These are phyloP conservation scores for Capreolus pygargus DNA, from an alignment of 2,113 vertebrate genomes.

Conservation along the genomic window DNA sequence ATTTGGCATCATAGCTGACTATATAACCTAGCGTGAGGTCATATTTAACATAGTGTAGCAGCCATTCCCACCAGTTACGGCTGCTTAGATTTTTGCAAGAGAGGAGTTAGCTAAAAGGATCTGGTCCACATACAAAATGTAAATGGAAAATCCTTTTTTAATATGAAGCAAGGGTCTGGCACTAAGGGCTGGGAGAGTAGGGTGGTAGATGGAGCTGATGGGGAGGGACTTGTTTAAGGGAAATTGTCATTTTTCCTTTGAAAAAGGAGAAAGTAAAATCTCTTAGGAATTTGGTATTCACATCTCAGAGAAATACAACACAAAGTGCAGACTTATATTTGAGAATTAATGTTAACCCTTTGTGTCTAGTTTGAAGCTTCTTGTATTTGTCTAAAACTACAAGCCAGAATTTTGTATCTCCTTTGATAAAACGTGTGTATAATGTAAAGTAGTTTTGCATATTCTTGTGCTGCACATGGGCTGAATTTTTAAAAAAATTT, in stretches of 20 bases:
- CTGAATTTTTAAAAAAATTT: conserved; percentile 70
- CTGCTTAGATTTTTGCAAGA: neutral
- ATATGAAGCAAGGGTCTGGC: conserved; percentile 6
- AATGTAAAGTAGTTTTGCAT: conserved; percentile 78
- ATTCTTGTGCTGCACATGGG: conserved; percentile 76
- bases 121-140: neutral
- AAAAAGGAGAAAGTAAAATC: conserved; percentile 55
- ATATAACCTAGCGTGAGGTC: neutral
- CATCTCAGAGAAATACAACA: conserved; percentile 73
- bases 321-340: conserved; percentile 76
- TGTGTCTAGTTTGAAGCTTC: conserved; percentile 75
- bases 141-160: neutral
- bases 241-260: conserved; percentile 58
- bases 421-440: conserved; percentile 79
- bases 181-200: neutral
- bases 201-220: neutral
- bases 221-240: conserved; percentile 32
- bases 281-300: conserved; percentile 67
- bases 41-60: neutral
- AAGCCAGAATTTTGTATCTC: conserved; percentile 78
- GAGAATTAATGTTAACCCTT: conserved; percentile 73
- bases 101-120: neutral
- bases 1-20: neutral
- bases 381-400: conserved; percentile 77
- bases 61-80: neutral